Evolutionary conservation across 2,113 vertebrate species (phyloP).

Genomic region (Nesogale talazaci): DNA sequence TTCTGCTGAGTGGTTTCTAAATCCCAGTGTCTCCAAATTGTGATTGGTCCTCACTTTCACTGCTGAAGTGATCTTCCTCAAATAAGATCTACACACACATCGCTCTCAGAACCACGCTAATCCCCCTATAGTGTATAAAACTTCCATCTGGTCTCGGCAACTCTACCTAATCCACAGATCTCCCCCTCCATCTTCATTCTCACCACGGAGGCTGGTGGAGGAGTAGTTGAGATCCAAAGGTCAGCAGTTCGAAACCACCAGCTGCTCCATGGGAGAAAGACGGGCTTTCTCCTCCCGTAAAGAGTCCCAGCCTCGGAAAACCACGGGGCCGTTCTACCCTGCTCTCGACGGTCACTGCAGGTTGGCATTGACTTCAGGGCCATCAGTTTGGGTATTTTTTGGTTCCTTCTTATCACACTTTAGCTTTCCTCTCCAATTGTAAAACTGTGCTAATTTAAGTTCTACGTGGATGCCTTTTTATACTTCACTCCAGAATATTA

Average conservation of each 20-base stretch:
- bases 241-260: too few relatives aligned
- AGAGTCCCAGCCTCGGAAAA: too few relatives aligned
- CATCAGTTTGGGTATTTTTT: too few relatives aligned
- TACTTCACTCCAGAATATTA: not conserved
- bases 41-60: not conserved
- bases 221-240: too few relatives aligned
- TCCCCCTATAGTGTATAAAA: not conserved
- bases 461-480: not conserved
- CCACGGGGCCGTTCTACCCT: too few relatives aligned
- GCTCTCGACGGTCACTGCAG: too few relatives aligned
- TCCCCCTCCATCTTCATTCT: not conserved
- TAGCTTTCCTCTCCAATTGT: not conserved
- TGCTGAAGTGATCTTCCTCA: constrained; percentile 13
- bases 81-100: not conserved
- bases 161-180: not conserved
- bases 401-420: not conserved
- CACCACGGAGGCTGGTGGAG: too few relatives aligned
- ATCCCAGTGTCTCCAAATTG: not conserved
- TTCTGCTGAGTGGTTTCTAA: not conserved
- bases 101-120: not conserved
- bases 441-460: not conserved
- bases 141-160: not conserved
- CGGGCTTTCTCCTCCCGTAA: too few relatives aligned
- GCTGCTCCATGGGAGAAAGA: too few relatives aligned
- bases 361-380: too few relatives aligned